Evolutionary conservation across 2,113 vertebrate genomes (phyloP).

Genomic region (Patagioenas fasciata): DNA sequence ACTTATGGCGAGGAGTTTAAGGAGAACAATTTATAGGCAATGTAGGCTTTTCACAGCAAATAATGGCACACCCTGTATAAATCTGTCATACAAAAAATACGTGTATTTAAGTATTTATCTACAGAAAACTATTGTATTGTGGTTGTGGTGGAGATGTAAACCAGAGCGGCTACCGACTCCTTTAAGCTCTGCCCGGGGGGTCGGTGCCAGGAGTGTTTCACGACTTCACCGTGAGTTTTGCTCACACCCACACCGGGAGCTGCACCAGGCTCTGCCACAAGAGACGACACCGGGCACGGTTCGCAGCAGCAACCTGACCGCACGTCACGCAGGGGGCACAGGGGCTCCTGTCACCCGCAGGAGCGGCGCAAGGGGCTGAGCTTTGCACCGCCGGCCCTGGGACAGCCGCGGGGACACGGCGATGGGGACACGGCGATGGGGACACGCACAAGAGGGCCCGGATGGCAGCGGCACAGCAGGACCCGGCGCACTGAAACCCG

Average conservation of each 20-base stretch:
- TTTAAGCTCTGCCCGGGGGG: accelerated
- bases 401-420: too few relatives aligned
- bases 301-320: too few relatives aligned
- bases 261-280: neutral
- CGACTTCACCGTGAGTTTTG: accelerated
- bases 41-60: neutral
- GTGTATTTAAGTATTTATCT: neutral
- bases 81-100: slow-evolving; percentile 56
- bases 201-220: neutral
- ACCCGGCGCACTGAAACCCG: neutral
- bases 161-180: neutral
- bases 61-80: slow-evolving; percentile 34
- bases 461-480: accelerated
- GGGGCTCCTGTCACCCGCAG: too few relatives aligned
- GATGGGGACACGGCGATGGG: neutral
- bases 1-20: neutral
- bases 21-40: neutral
- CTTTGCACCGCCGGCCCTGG: neutral
- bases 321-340: too few relatives aligned
- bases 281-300: too few relatives aligned
- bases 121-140: neutral
- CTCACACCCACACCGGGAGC: accelerated
- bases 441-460: neutral
- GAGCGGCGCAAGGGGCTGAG: neutral
- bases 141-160: neutral